Conservation (phyloP, 1,140 invertebrate species). For the Drosophila punjabiensis region DNA sequence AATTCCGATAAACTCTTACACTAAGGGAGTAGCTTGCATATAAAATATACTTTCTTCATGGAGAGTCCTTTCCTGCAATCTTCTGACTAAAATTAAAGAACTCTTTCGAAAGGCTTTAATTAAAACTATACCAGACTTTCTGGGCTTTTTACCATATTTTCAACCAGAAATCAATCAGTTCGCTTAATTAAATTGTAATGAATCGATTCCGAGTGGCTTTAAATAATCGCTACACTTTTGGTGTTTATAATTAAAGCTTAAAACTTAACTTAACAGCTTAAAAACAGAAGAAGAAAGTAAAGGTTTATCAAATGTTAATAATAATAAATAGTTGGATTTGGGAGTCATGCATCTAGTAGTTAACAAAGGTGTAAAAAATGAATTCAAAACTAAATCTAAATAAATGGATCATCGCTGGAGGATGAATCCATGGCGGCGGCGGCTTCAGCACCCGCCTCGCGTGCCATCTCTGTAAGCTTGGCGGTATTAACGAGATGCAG, state of each 20-base stretch:
- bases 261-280: not conserved
- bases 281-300: too few species aligned
- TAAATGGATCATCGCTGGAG: constrained; percentile 89
- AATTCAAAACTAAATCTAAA: too few species aligned
- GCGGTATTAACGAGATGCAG: constrained; percentile 90
- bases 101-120: not conserved
- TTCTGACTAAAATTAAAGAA: not conserved
- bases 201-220: constrained; percentile 9
- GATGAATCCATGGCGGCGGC: constrained; percentile 87
- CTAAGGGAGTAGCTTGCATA: too few species aligned
- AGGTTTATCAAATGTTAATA: too few species aligned
- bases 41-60: too few species aligned
- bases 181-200: constrained; percentile 15
- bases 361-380: too few species aligned
- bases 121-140: not conserved
- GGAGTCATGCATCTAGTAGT: too few species aligned
- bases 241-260: not conserved
- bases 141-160: constrained; percentile 18
- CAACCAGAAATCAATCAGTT: constrained; percentile 20
- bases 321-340: too few species aligned
- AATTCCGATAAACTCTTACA: too few species aligned
- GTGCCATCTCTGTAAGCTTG: constrained; percentile 89
- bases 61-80: not conserved
- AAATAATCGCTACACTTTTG: not conserved
- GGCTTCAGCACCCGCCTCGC: constrained; percentile 89